Percentiles rank a stretch among this genome's conserved stretches.
Evolutionary conservation across 2,888 invertebrate species (phyloP).

Genomic region (Ferdinandea cuprea): DNA sequence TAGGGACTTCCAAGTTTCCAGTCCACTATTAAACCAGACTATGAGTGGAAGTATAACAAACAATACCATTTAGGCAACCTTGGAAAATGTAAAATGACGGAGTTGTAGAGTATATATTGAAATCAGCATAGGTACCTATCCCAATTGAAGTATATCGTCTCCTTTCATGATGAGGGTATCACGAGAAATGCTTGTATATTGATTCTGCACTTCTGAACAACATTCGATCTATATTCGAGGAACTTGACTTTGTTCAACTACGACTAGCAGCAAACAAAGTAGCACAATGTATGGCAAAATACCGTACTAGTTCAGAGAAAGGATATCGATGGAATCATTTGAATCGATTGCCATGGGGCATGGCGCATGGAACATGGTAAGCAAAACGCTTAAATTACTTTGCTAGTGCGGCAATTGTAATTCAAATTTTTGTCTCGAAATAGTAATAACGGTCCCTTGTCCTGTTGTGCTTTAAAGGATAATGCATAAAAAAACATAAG

Average conservation of each 20-base stretch:
- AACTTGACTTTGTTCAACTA: slow-evolving; percentile 42
- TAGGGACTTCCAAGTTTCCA: neutral
- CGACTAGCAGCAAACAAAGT: neutral
- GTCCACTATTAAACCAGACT: neutral
- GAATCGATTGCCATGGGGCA: slow-evolving; percentile 22
- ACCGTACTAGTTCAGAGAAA: neutral
- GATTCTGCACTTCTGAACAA: slow-evolving; percentile 51
- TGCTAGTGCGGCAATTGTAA: slow-evolving; percentile 39
- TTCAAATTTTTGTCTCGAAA: slow-evolving; percentile 21
- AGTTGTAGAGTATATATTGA: slow-evolving; percentile 23
- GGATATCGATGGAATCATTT: slow-evolving; percentile 6
- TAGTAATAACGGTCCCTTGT: neutral
- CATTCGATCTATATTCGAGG: slow-evolving; percentile 33
- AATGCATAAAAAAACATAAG: too few relatives aligned
- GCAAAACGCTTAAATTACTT: slow-evolving; percentile 50
- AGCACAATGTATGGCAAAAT: slow-evolving; percentile 13
- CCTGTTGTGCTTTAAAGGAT: too few relatives aligned
- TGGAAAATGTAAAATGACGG: slow-evolving; percentile 45
- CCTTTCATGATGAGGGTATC: slow-evolving; percentile 13
- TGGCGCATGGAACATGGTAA: slow-evolving; percentile 16
- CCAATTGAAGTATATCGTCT: slow-evolving; percentile 43
- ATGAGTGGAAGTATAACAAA: slow-evolving; percentile 28
- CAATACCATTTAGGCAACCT: slow-evolving; percentile 55
- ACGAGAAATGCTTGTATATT: slow-evolving; percentile 36
- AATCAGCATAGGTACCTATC: slow-evolving; percentile 57